Conservation (phyloP, 2,797 vertebrate species). For the Ataeniobius toweri region DNA sequence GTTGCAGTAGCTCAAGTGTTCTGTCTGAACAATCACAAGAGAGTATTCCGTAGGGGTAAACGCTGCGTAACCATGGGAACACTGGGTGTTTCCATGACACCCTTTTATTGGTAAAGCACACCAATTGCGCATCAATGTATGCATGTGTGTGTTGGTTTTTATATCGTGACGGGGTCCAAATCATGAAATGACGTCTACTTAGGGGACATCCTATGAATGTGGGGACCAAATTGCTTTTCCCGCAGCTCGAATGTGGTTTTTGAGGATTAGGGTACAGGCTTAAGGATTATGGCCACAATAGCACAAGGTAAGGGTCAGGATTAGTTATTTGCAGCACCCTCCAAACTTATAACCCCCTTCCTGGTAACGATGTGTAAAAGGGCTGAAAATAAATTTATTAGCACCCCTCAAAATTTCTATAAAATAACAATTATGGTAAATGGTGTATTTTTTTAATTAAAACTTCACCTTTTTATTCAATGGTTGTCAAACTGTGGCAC, state of each 20-base stretch:
- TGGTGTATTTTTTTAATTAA: background rate
- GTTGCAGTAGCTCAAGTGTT: constrained; percentile 65
- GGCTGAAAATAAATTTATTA: background rate
- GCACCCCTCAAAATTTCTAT: background rate
- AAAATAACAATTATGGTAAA: background rate
- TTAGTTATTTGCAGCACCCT: background rate
- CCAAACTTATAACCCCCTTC: background rate
- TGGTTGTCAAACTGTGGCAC: background rate
- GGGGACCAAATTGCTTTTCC: background rate
- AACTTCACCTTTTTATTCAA: background rate
- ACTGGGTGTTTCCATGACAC: constrained; percentile 77
- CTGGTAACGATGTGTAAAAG: background rate
- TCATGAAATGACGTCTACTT: background rate
- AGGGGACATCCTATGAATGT: background rate
- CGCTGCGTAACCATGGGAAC: constrained; percentile 76
- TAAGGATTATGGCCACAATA: background rate
- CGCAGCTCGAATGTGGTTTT: background rate
- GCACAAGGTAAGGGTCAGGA: background rate
- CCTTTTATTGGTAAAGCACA: constrained; percentile 66
- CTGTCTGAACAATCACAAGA: constrained; percentile 65
- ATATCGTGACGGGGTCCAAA: background rate
- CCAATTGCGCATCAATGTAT: constrained; percentile 30
- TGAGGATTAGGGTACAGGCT: background rate
- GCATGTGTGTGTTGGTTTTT: constrained; percentile 15
- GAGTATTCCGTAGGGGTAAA: constrained; percentile 66